Evolutionary conservation across 2,113 vertebrate genomes (phyloP).

Genomic region (Orcinus orca): DNA sequence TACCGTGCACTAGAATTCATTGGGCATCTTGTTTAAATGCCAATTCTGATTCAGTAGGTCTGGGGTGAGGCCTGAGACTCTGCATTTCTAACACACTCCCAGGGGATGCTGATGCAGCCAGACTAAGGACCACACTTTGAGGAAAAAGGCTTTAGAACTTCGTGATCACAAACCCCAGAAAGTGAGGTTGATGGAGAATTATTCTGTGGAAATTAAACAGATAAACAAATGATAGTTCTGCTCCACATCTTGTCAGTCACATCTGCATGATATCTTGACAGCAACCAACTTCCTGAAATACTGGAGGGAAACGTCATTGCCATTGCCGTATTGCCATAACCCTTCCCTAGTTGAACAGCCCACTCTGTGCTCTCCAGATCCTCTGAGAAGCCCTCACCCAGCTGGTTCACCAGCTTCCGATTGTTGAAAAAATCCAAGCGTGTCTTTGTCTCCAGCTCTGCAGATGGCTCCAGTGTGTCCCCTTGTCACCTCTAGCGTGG

Average conservation of each 20-base stretch:
- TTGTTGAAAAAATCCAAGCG: neutral
- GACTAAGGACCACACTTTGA: neutral
- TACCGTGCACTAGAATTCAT: neutral
- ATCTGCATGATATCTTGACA: conserved; percentile 14
- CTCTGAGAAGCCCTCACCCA: neutral
- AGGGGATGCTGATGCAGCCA: neutral
- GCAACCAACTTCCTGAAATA: conserved; percentile 49
- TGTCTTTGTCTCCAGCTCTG: conserved; percentile 25
- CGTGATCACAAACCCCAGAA: neutral
- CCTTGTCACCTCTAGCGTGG: conserved; percentile 29
- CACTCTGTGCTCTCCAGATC: neutral
- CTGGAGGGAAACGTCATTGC: neutral
- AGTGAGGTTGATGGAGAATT: neutral
- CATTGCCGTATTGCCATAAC: neutral
- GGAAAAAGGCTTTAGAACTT: neutral
- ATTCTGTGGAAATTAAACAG: neutral
- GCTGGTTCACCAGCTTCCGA: neutral
- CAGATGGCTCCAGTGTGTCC: neutral
- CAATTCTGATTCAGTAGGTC: neutral
- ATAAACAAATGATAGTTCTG: conserved; percentile 25
- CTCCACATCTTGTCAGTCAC: conserved; percentile 40
- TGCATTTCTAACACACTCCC: neutral
- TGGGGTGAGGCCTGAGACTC: neutral
- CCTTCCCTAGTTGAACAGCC: neutral
- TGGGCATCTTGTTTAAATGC: neutral